These are phyloP conservation scores for Macroglossus sobrinus DNA, from an alignment of 2,113 vertebrate genomes.

Conservation along the genomic window DNA sequence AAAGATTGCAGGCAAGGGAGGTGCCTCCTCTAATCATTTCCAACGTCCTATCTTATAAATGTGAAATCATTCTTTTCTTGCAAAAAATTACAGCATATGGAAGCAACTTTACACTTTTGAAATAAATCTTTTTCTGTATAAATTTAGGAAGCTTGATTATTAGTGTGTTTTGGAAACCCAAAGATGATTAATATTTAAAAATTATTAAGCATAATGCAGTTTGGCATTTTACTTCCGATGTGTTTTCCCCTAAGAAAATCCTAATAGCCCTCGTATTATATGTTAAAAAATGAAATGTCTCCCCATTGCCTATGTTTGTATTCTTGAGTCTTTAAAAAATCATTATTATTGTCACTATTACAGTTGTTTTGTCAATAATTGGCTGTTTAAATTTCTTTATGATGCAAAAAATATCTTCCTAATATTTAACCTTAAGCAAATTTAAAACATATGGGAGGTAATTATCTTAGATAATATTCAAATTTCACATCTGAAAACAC, in stretches of 20 bases:
- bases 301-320: neutral
- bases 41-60: neutral
- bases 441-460: constrained; percentile 43
- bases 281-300: constrained; percentile 6
- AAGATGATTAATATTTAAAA: constrained; percentile 16
- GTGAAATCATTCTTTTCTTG: neutral
- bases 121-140: neutral
- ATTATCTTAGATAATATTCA: neutral
- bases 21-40: neutral
- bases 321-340: constrained; percentile 32
- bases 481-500: constrained; percentile 21
- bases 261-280: neutral
- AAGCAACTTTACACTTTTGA: neutral
- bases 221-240: neutral
- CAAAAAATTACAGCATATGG: neutral
- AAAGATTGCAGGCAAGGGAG: neutral
- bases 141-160: neutral
- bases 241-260: neutral
- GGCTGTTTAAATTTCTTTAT: constrained; percentile 31
- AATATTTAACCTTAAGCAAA: constrained; percentile 9
- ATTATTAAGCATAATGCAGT: neutral
- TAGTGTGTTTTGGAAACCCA: neutral
- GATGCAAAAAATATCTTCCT: neutral
- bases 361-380: constrained; percentile 35
- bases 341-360: neutral